Conservation (phyloP, 1,140 invertebrate genomes). For the Scaptomyza graminum region DNA sequence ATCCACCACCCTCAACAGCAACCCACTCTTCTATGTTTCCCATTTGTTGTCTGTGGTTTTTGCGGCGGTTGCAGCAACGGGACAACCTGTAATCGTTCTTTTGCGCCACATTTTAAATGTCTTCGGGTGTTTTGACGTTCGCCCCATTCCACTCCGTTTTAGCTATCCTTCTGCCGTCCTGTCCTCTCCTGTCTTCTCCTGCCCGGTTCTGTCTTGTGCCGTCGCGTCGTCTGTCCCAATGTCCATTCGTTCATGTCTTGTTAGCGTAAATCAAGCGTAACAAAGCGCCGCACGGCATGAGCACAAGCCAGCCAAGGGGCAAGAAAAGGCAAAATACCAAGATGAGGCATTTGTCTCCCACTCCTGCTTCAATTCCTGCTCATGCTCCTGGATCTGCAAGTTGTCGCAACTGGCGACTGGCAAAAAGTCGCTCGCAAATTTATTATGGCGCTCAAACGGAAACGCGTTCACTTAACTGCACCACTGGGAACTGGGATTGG, state of each 20-base stretch:
- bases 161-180: background rate
- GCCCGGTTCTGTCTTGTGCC: background rate
- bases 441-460: conserved; percentile 73
- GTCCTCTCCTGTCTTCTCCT: background rate
- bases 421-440: conserved; percentile 54
- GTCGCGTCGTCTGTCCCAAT: conserved; percentile 38
- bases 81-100: conserved; percentile 80
- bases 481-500: conserved; percentile 54
- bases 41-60: conserved; percentile 55
- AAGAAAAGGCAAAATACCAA: conserved; percentile 21
- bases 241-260: conserved; percentile 82
- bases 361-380: conserved; percentile 3
- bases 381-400: conserved; percentile 19
- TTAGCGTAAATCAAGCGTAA: conserved; percentile 82
- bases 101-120: conserved; percentile 82
- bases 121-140: conserved; percentile 64
- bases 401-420: conserved; percentile 56
- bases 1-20: background rate
- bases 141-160: background rate
- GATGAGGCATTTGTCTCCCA: conserved; percentile 49
- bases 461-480: conserved; percentile 72
- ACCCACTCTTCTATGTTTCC: background rate
- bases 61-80: conserved; percentile 66
- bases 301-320: conserved; percentile 19
- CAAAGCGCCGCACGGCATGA: conserved; percentile 67